Evolutionary conservation across 1,140 invertebrate species (phyloP).

Genomic region (Drosophila watanabei): DNA sequence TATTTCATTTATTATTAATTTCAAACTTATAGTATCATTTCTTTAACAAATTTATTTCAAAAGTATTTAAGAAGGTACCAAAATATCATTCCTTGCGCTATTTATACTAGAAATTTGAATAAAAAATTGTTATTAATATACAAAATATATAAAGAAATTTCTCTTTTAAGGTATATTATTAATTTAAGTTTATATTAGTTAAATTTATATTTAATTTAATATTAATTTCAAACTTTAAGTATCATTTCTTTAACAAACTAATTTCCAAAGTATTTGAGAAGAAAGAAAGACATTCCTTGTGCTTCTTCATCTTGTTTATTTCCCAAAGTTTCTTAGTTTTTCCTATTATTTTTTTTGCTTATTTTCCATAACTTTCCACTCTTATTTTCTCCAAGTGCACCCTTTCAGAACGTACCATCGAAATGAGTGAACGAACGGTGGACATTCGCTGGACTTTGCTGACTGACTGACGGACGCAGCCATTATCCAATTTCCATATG

Average conservation of each 20-base stretch:
- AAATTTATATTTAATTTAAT: neutral
- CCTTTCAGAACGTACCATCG: conserved; percentile 31
- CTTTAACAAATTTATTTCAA: neutral
- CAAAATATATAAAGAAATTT: neutral
- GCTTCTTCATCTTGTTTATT: too few relatives aligned
- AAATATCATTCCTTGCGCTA: too few relatives aligned
- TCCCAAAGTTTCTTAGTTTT: too few relatives aligned
- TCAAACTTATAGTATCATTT: neutral
- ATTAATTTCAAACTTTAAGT: neutral
- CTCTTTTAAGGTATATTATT: neutral
- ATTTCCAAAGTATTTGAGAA: neutral
- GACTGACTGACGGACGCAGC: conserved; percentile 54
- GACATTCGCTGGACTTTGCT: conserved; percentile 38
- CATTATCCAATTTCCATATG: conserved; percentile 83
- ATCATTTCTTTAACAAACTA: neutral
- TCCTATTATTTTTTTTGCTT: neutral
- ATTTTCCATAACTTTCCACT: neutral
- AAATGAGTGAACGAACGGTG: conserved; percentile 52
- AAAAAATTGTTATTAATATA: too few relatives aligned
- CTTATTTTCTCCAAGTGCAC: neutral
- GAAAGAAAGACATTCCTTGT: neutral
- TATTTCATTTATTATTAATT: neutral
- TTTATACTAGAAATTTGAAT: too few relatives aligned
- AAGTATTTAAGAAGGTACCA: neutral
- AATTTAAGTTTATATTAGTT: neutral